Evolutionary conservation across 64 coral and sea anemone species (phyloP).

Genomic region (Dendrophyllia cribrosa): DNA sequence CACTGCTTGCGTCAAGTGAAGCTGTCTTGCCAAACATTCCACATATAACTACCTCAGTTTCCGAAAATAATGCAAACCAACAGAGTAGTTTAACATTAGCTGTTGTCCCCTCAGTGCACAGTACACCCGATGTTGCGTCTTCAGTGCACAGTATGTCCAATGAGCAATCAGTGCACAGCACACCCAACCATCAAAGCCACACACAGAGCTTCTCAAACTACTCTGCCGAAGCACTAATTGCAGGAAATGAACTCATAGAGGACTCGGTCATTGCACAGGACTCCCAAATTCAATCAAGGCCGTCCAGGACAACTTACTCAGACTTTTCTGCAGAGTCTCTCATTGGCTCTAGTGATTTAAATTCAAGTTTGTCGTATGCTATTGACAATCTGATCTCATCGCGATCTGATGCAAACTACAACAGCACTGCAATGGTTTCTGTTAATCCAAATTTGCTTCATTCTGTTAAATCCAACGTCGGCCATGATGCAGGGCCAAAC

Average conservation of each 20-base stretch:
- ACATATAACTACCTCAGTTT: slow-evolving; percentile 35
- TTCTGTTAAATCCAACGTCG: slow-evolving; percentile 54
- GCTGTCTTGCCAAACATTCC: slow-evolving; percentile 58
- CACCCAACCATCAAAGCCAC: slow-evolving; percentile 15
- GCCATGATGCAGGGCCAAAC: slow-evolving; percentile 30
- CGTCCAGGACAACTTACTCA: slow-evolving; percentile 76
- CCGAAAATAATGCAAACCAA: slow-evolving; percentile 5
- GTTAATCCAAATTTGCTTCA: slow-evolving; percentile 95
- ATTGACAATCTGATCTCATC: slow-evolving; percentile 92
- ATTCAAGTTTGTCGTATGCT: slow-evolving; percentile 84
- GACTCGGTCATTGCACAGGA: slow-evolving; percentile 54
- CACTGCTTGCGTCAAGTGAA: slow-evolving; percentile 59
- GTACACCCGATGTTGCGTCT: not conserved
- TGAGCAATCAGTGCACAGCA: slow-evolving; percentile 28
- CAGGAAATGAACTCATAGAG: slow-evolving; percentile 69
- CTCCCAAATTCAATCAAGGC: slow-evolving; percentile 26
- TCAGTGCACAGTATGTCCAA: not conserved
- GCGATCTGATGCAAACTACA: slow-evolving; percentile 70
- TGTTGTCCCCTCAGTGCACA: not conserved
- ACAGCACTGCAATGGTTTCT: slow-evolving; percentile 78
- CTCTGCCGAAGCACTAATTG: slow-evolving; percentile 88
- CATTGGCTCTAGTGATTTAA: slow-evolving; percentile 80
- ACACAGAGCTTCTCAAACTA: slow-evolving; percentile 86
- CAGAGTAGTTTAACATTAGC: slow-evolving; percentile 30
- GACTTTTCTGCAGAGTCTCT: slow-evolving; percentile 94